Evolutionary conservation across 1,140 invertebrate species (phyloP).

Genomic region (Conus betulinus): DNA sequence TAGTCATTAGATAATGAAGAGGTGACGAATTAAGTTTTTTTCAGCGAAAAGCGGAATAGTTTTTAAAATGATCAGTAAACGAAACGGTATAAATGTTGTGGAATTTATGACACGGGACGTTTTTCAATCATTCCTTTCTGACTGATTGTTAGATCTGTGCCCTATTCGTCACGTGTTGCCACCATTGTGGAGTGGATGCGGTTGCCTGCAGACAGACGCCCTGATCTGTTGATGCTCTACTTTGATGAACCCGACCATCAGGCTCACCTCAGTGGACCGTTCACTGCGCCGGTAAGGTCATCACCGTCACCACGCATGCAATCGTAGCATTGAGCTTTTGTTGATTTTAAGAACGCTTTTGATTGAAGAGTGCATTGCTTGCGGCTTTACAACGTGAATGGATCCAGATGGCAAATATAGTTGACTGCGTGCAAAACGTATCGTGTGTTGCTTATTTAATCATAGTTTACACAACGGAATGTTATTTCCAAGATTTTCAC

Average conservation of each 20-base stretch:
- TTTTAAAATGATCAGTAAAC: too few species aligned
- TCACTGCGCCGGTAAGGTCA: conserved; percentile 18
- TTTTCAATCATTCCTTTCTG: too few species aligned
- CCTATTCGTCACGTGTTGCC: conserved; percentile 77
- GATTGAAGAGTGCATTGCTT: neutral
- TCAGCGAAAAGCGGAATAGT: too few species aligned
- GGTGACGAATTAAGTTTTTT: too few species aligned
- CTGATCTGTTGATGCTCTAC: conserved; percentile 82
- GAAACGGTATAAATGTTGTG: too few species aligned
- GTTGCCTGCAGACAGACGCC: conserved; percentile 58
- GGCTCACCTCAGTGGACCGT: conserved; percentile 76
- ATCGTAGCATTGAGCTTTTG: neutral
- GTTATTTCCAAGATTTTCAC: too few species aligned
- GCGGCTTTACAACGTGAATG: neutral
- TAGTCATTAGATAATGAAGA: too few species aligned
- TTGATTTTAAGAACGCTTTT: neutral
- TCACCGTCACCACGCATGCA: neutral
- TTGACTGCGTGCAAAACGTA: too few species aligned
- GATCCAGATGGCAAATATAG: too few species aligned
- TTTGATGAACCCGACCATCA: conserved; percentile 85
- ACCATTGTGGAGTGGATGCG: conserved; percentile 82
- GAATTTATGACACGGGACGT: too few species aligned
- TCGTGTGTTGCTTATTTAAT: too few species aligned
- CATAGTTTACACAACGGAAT: too few species aligned
- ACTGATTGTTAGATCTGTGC: conserved; percentile 39